phyloP scores from a whole-genome alignment of 1,140 invertebrate species.

The Drosophila repleta region DNA sequence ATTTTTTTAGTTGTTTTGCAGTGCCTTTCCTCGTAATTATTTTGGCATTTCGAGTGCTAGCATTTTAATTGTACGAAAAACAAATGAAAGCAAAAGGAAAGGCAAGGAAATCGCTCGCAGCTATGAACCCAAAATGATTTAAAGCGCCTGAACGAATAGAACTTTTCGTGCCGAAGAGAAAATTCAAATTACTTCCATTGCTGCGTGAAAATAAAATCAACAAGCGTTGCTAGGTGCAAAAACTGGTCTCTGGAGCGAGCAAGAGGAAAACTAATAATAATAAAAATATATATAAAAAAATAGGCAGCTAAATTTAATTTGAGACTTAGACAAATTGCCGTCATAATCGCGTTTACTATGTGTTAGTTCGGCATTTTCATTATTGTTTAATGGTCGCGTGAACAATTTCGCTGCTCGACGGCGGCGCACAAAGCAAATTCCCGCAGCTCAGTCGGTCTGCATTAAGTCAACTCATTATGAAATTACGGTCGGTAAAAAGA shows the following conservation, averaged over 20 bases:
- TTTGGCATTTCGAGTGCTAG: slow-evolving; percentile 58
- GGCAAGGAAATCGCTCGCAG: slow-evolving; percentile 19
- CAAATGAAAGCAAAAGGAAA: slow-evolving; percentile 28
- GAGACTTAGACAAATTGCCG: slow-evolving; percentile 18
- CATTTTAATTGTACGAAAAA: slow-evolving; percentile 58
- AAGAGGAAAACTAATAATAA: slow-evolving; percentile 9
- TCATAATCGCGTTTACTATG: slow-evolving; percentile 20
- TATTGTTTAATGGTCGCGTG: slow-evolving; percentile 54
- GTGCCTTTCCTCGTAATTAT: slow-evolving; percentile 63
- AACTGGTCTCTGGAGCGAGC: background rate
- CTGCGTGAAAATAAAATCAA: slow-evolving; percentile 38
- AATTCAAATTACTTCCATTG: slow-evolving; percentile 46
- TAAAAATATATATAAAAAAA: background rate
- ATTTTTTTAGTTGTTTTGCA: background rate
- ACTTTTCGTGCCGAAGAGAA: slow-evolving; percentile 25
- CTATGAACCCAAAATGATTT: slow-evolving; percentile 38
- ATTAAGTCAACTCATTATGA: slow-evolving; percentile 82
- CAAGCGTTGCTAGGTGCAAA: slow-evolving; percentile 31
- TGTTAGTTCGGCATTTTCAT: slow-evolving; percentile 54
- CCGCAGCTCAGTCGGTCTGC: slow-evolving; percentile 51
- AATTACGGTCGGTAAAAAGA: slow-evolving; percentile 62
- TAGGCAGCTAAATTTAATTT: slow-evolving; percentile 19
- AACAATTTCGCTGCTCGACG: slow-evolving; percentile 50
- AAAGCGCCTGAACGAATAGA: slow-evolving; percentile 25
- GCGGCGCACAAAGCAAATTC: slow-evolving; percentile 32